Evolutionary conservation across 2,113 vertebrate species (phyloP), one percentile per base, ranked within the genome.

Genomic region (Caretta caretta): DNA sequence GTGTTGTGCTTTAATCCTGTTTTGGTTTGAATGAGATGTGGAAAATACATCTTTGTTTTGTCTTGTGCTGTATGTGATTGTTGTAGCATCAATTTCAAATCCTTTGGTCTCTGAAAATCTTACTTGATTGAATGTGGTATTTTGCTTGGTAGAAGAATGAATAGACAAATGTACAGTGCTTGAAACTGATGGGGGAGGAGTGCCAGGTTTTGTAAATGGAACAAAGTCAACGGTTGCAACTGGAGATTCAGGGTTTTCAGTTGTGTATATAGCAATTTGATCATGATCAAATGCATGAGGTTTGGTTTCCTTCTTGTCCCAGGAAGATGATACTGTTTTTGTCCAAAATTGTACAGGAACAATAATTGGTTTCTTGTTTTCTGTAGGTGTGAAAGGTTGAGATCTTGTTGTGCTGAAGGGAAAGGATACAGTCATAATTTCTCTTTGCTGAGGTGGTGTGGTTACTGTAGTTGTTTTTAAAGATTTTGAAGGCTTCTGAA

Each of bases 331-430:
- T 46, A 29, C 10, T 56, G 78, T 84, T 53, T 92, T 92, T 90
- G 78, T 90, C 57, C 9, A 62, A 80, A 25, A 19, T 31, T 88
- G 56, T 87, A 83, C 92, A 90, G 62, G 46, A n/a, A n/a, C 27
- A 10, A 56, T 22, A 90, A 80, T 3, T 80, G 56, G 84, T 89
- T 95, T 86, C n/a, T 95, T 87, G 48, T 51, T 93, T 87, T 96
- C 96, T 85, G 5, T 56, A 72, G 42, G n/a, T 49, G 69, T 46
- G 86, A 78, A 86, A 79, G 88, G 46, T 2, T 57, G 50, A 79
- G 78, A 84, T 72, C 65, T 48, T 17, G 6, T n/a, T 0, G 1
- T 17, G 24, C 38, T 50, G 5, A 84, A n/a, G 29, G 65, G 59
- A 6, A 91, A 56, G 1, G 88, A 69, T 2, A 62, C 76, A 56